These are phyloP conservation scores for Ctenochaetus hawaiiensis DNA, from an alignment of 2,797 vertebrate genomes.

Conservation along the genomic window DNA sequence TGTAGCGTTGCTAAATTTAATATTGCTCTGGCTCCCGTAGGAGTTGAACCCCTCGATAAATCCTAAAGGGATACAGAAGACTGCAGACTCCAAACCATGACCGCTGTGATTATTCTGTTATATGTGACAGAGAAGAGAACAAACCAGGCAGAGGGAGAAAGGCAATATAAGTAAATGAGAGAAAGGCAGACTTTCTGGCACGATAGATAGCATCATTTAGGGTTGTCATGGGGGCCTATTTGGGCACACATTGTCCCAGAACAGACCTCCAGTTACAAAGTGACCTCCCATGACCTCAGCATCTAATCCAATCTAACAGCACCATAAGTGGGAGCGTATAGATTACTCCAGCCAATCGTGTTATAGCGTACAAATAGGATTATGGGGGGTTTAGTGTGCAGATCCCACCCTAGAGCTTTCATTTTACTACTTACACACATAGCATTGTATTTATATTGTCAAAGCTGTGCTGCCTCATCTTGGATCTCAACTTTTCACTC, in stretches of 20 bases:
- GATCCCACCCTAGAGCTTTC: conserved; percentile 70
- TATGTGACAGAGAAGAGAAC: conserved; percentile 63
- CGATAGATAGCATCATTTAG: conserved; percentile 63
- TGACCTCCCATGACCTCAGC: conserved; percentile 72
- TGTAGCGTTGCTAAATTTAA: conserved; percentile 81
- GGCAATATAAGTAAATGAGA: conserved; percentile 56
- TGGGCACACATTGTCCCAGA: conserved; percentile 47
- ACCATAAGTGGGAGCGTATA: conserved; percentile 69
- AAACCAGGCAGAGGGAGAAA: conserved; percentile 46
- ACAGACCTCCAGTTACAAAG: conserved; percentile 60
- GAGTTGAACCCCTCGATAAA: conserved; percentile 73
- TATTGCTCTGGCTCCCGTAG: conserved; percentile 72
- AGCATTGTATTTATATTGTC: conserved; percentile 55
- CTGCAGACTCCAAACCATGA: conserved; percentile 75
- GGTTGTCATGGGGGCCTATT: conserved; percentile 60
- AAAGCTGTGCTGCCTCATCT: conserved; percentile 46
- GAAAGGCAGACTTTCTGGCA: conserved; percentile 63
- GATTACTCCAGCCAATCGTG: conserved; percentile 75
- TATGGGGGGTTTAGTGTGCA: conserved; percentile 72
- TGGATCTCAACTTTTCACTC: conserved; percentile 34
- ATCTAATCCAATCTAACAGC: conserved; percentile 82
- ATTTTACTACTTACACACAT: conserved; percentile 67
- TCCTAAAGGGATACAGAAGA: conserved; percentile 73
- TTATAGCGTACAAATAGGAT: conserved; percentile 84
- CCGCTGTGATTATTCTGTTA: conserved; percentile 78